phyloP scores from a whole-genome alignment of 2,113 vertebrate species.

The Melanocharis versteri region DNA sequence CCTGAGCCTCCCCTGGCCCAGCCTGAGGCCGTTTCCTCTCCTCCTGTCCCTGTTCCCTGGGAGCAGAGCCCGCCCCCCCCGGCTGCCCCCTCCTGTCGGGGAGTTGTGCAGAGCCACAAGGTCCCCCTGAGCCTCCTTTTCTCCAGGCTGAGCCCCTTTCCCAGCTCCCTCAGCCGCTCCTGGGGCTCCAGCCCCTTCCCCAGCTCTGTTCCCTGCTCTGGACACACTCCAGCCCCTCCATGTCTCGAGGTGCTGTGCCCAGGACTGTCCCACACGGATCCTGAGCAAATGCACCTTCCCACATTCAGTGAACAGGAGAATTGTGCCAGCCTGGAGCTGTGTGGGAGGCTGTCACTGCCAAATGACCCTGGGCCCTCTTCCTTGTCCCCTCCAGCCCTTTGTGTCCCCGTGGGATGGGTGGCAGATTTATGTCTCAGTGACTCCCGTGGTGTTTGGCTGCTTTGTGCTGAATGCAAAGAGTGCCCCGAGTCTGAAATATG shows the following conservation, averaged over 20 bases:
- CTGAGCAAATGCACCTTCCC: not conserved
- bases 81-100: not conserved
- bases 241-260: not conserved
- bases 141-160: not conserved
- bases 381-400: not conserved
- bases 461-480: not conserved
- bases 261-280: not conserved
- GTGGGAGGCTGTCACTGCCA: not conserved
- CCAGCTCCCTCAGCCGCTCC: not conserved
- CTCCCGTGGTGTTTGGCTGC: not conserved
- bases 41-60: not conserved
- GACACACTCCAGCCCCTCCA: fast-evolving
- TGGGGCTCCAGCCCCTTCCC: not conserved
- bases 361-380: not conserved
- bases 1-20: not conserved
- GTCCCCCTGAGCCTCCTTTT: not conserved
- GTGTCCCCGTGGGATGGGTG: not conserved
- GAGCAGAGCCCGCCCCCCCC: not conserved
- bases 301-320: not conserved
- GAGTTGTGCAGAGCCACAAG: not conserved
- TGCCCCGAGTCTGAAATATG: constrained; percentile 8
- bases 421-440: not conserved
- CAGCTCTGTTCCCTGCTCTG: fast-evolving
- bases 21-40: not conserved
- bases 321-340: not conserved